A percentile compares a stretch with the other conserved stretches of the same genome.
Evolutionary conservation across 2,888 invertebrate species (phyloP).

Genomic region (Apotomis betuletana): DNA sequence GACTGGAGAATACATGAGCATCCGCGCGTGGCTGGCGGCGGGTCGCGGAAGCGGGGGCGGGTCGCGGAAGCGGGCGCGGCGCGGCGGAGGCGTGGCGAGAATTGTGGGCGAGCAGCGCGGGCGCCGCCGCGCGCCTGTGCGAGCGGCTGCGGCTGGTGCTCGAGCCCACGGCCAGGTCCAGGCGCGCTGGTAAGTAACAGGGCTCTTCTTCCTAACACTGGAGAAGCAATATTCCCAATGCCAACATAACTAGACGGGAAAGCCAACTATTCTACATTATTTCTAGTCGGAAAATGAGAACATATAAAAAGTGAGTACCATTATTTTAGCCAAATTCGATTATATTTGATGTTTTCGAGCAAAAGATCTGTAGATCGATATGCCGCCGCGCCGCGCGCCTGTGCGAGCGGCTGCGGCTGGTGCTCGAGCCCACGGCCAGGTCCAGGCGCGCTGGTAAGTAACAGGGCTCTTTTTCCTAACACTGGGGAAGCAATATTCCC

Average conservation of each 20-base stretch:
- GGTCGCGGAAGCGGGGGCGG: too few species aligned
- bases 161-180: constrained; percentile 96
- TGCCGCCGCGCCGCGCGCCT: constrained; percentile 94
- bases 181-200: constrained; percentile 84
- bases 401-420: constrained; percentile 96
- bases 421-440: constrained; percentile 97
- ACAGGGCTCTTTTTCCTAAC: neutral
- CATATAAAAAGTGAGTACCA: too few species aligned
- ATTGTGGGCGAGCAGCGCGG: constrained; percentile 78
- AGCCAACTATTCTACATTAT: too few species aligned
- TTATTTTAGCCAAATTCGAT: too few species aligned
- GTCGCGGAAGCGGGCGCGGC: constrained; percentile 49
- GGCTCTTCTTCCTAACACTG: constrained; percentile 34
- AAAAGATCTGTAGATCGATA: too few species aligned
- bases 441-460: constrained; percentile 87
- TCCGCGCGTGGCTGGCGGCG: constrained; percentile 63
- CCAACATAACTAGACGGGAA: too few species aligned
- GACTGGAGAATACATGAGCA: constrained; percentile 64
- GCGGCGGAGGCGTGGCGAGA: constrained; percentile 85
- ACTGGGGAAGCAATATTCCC: too few species aligned
- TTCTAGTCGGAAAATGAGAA: too few species aligned
- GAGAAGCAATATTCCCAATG: constrained; percentile 53
- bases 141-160: constrained; percentile 75
- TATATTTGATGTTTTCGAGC: too few species aligned
- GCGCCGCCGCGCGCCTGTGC: constrained; percentile 87